phyloP scores from a whole-genome alignment of 1,140 invertebrate species.

The Penaeus indicus region DNA sequence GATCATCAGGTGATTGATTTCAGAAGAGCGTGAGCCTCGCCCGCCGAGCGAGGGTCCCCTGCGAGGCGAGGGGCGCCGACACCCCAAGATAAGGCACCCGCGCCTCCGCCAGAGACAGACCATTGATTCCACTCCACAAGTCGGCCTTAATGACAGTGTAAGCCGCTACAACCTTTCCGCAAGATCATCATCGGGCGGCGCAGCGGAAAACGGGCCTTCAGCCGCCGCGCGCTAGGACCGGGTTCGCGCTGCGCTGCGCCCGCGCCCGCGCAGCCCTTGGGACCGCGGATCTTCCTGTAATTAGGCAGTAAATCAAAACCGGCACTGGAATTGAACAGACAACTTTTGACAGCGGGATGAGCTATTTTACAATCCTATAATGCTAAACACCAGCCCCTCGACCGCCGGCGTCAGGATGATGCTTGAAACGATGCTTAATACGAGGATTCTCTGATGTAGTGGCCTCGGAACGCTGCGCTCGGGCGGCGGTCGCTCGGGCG shows the following conservation, averaged over 20 bases:
- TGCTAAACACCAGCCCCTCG: conserved; percentile 41
- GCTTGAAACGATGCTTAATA: conserved; percentile 56
- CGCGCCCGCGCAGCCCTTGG: background rate
- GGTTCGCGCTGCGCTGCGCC: background rate
- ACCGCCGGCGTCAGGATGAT: conserved; percentile 46
- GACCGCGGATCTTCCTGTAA: conserved; percentile 49
- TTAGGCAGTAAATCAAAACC: conserved; percentile 48
- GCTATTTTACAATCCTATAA: conserved; percentile 57
- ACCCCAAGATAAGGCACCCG: too few relatives aligned
- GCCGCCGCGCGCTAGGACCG: too few relatives aligned
- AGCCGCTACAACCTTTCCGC: too few relatives aligned
- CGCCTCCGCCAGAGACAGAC: too few relatives aligned
- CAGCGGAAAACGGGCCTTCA: too few relatives aligned
- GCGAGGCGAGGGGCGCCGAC: too few relatives aligned
- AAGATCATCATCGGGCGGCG: too few relatives aligned
- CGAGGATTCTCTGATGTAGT: conserved; percentile 51
- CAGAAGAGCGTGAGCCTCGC: too few relatives aligned
- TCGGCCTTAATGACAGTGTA: too few relatives aligned
- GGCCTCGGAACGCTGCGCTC: background rate
- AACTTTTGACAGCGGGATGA: conserved; percentile 54
- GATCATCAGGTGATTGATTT: too few relatives aligned
- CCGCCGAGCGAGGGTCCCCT: too few relatives aligned
- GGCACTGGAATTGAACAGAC: conserved; percentile 47
- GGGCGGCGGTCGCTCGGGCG: background rate
- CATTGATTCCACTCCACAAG: too few relatives aligned